These are phyloP conservation scores for Loxodonta africana DNA, from an alignment of 2,113 vertebrate genomes.

Conservation along the genomic window DNA sequence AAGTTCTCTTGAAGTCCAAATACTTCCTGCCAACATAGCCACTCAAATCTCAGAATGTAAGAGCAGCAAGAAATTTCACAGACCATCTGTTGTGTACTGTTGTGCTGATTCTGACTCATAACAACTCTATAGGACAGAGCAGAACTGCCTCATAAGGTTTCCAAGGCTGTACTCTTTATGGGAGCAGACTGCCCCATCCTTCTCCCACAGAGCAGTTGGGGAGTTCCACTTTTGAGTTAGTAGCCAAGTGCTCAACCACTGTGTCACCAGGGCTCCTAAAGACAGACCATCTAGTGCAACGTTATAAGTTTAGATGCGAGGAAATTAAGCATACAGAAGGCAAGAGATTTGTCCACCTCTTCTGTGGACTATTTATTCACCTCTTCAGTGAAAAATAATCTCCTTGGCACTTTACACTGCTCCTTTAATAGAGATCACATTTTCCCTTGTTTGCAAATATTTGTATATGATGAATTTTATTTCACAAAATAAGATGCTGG, in stretches of 20 bases:
- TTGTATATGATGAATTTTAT: not conserved
- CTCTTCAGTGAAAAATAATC: not conserved
- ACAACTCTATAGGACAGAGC: no score
- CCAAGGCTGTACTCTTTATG: no score
- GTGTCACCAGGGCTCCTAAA: not conserved
- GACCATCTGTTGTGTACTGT: not conserved
- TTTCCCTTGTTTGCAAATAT: not conserved
- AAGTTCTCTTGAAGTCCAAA: not conserved
- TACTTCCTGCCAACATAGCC: not conserved
- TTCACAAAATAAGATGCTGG: no score
- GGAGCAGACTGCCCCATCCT: no score
- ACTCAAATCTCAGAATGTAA: not conserved
- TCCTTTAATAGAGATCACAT: not conserved
- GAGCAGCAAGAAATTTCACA: not conserved
- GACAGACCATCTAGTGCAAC: not conserved
- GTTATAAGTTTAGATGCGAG: not conserved
- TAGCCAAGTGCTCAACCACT: no score
- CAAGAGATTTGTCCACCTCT: not conserved
- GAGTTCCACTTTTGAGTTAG: no score
- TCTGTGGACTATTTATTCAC: not conserved
- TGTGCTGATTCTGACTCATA: no score
- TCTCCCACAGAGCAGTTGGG: no score
- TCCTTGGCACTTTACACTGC: not conserved
- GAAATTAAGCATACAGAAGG: not conserved
- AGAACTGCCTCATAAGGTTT: no score